A percentile compares a stretch with the other conserved stretches of the same genome.
phyloP scores from a whole-genome alignment of 2,888 invertebrate genomes.

The Nineta flava region DNA sequence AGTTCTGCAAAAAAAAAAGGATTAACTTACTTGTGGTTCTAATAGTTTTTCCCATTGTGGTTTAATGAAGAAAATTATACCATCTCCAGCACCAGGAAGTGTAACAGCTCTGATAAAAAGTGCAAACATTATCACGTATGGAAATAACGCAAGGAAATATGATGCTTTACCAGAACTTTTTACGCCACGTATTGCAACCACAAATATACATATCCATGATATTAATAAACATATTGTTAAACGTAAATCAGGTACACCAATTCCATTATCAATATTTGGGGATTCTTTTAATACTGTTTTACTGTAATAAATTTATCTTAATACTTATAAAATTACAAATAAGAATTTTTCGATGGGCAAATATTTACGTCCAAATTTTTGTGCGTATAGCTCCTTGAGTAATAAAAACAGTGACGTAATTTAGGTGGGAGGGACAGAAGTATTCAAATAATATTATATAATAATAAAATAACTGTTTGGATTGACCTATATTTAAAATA shows the following conservation, averaged over 20 bases:
- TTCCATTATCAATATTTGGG: conserved; percentile 31
- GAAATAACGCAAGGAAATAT: conserved; percentile 55
- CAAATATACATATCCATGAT: conserved; percentile 35
- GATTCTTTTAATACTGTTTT: conserved; percentile 34
- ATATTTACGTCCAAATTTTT: too few relatives aligned
- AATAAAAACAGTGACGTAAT: too few relatives aligned
- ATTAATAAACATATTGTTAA: conserved; percentile 32
- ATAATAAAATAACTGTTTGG: too few relatives aligned
- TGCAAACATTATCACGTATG: conserved; percentile 41
- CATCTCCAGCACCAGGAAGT: conserved; percentile 40
- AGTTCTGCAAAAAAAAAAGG: too few relatives aligned
- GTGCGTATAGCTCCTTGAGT: too few relatives aligned
- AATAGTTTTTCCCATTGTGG: conserved; percentile 47
- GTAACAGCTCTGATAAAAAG: conserved; percentile 43
- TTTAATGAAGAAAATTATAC: conserved; percentile 45
- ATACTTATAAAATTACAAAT: too few relatives aligned
- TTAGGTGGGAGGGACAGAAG: too few relatives aligned
- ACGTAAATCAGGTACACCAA: conserved; percentile 38
- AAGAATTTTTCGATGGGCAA: too few relatives aligned
- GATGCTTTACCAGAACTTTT: conserved; percentile 45
- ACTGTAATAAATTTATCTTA: conserved; percentile 20
- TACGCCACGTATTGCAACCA: conserved; percentile 36
- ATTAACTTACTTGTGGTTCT: conserved; percentile 31
- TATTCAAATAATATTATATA: too few relatives aligned
- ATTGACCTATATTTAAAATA: too few relatives aligned